Percentiles rank a stretch among this genome's conserved stretches.
Evolutionary conservation across 35 echinoderm and acorn worm species (phyloP).

Genomic region (Lytechinus variegatus): DNA sequence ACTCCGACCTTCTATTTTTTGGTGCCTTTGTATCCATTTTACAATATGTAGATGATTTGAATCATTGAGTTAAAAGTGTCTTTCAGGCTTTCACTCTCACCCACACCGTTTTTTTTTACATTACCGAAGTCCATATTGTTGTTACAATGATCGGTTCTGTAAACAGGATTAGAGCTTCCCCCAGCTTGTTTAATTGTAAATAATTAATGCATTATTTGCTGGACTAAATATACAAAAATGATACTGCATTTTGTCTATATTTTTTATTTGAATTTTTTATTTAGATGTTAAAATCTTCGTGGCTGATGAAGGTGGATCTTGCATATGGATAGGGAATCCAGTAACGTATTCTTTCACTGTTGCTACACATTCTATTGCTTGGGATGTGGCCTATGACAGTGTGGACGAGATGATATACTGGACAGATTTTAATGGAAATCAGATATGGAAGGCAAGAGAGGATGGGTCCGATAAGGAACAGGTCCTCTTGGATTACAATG

Average conservation of each 20-base stretch:
- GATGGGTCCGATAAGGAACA: not conserved
- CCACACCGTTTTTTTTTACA: no score
- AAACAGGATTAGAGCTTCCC: no score
- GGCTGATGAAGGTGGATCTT: not conserved
- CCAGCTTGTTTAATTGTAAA: no score
- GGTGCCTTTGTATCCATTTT: no score
- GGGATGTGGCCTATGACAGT: not conserved
- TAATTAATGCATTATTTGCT: no score
- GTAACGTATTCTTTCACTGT: not conserved
- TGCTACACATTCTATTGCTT: not conserved
- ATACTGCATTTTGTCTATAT: not conserved
- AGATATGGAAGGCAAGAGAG: not conserved
- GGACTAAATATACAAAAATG: no score
- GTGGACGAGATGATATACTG: not conserved
- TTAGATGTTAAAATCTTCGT: not conserved
- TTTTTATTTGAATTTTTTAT: not conserved
- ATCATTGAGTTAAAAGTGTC: no score
- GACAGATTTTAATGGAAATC: not conserved
- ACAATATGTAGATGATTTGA: no score
- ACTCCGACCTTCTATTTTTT: no score
- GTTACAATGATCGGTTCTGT: no score
- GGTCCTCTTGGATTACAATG: not conserved
- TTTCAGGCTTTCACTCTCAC: no score
- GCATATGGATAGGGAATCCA: not conserved
- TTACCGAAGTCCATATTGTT: no score